These are phyloP conservation scores for Nanorana parkeri DNA, from an alignment of 2,113 vertebrate species.

Conservation along the genomic window DNA sequence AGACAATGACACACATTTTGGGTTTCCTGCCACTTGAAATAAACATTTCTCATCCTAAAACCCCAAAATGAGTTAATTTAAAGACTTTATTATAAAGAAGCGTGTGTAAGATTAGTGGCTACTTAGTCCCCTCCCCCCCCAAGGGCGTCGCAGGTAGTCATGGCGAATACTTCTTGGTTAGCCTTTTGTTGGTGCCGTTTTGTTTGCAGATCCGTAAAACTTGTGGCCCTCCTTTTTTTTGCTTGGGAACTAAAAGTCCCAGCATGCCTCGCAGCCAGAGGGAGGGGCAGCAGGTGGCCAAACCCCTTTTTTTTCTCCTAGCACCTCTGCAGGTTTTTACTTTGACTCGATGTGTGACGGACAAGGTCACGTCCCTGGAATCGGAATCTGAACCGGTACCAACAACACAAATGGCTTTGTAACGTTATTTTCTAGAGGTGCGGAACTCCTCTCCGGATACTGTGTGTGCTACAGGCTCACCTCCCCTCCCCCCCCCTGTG, in stretches of 20 bases:
- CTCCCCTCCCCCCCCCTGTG: neutral
- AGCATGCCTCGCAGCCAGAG: neutral
- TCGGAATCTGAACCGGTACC: neutral
- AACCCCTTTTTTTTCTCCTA: no score
- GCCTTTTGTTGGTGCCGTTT: neutral
- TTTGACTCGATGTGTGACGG: neutral
- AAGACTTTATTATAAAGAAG: neutral
- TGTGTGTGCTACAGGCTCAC: neutral
- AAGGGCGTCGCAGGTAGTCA: neutral
- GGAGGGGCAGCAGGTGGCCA: no score
- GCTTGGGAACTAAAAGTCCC: no score
- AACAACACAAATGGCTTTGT: neutral
- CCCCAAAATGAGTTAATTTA: neutral
- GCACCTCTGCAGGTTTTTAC: neutral
- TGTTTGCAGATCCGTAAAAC: neutral
- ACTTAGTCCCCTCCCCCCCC: neutral
- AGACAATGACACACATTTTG: no score
- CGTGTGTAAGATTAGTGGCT: neutral
- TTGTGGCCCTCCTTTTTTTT: neutral
- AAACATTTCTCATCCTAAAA: no score
- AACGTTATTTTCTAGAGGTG: neutral
- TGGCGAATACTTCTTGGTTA: neutral
- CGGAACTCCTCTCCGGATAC: neutral
- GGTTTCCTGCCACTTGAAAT: no score
- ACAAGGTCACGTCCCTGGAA: neutral